Conservation (phyloP, 1,140 invertebrate species). For the Brachionus plicatilis region DNA sequence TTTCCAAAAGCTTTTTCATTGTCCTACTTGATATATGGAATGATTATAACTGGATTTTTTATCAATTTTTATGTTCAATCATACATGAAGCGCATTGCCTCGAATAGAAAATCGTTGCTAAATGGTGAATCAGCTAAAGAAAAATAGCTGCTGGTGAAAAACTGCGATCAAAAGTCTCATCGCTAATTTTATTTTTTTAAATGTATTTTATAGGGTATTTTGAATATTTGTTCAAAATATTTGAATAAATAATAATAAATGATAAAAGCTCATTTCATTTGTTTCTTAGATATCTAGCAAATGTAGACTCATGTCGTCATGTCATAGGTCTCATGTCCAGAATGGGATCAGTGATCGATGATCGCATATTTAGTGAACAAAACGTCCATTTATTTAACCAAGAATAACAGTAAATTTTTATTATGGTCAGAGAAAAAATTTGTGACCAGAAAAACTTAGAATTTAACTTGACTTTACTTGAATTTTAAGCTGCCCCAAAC, state of each 20-base stretch:
- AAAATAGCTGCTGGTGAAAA: background rate
- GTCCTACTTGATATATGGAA: conserved; percentile 26
- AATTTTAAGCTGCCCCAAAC: too few relatives aligned
- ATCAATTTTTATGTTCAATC: conserved; percentile 39
- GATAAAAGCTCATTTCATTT: too few relatives aligned
- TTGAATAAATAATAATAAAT: background rate
- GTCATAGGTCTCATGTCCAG: too few relatives aligned
- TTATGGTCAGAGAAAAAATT: too few relatives aligned
- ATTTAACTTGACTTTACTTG: too few relatives aligned
- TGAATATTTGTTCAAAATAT: background rate
- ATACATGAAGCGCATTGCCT: background rate
- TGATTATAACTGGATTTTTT: conserved; percentile 24
- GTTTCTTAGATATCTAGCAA: too few relatives aligned
- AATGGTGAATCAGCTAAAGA: background rate
- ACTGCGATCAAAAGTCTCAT: background rate
- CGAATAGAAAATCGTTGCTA: background rate
- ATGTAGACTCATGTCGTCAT: too few relatives aligned
- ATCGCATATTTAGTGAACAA: too few relatives aligned
- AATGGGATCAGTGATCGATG: too few relatives aligned
- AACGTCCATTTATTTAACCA: too few relatives aligned
- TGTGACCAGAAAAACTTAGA: too few relatives aligned
- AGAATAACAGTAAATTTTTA: too few relatives aligned
- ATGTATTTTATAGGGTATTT: background rate
- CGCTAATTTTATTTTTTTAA: background rate
- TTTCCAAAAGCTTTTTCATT: conserved; percentile 36